Percentiles rank a stretch among this genome's conserved stretches.
Evolutionary conservation across 2,888 invertebrate genomes (phyloP).

Genomic region (Ormyrus rosae): DNA sequence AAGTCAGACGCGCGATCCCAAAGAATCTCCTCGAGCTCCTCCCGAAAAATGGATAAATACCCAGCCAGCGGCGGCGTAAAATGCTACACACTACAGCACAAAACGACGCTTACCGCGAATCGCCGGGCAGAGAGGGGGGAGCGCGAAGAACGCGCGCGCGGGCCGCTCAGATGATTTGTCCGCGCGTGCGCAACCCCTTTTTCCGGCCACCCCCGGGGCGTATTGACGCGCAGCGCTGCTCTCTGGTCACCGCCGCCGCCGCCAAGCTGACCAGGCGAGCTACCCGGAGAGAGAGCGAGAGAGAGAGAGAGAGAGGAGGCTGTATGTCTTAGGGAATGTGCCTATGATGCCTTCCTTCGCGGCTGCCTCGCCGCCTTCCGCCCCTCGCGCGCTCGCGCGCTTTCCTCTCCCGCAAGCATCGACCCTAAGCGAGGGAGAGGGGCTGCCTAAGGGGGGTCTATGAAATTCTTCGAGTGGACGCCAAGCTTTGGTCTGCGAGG

Average conservation of each 20-base stretch:
- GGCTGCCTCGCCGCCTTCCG: constrained; percentile 57
- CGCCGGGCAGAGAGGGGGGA: not conserved
- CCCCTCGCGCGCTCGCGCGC: constrained; percentile 59
- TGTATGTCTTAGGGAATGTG: constrained; percentile 72
- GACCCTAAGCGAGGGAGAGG: constrained; percentile 7
- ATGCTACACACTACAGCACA: not conserved
- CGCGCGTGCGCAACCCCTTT: constrained; percentile 69
- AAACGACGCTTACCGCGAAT: not conserved
- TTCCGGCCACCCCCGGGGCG: constrained; percentile 65
- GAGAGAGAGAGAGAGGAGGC: constrained; percentile 50
- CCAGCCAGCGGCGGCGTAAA: not conserved
- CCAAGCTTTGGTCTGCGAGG: not conserved
- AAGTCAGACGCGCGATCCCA: constrained; percentile 8
- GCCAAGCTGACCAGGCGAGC: too few species aligned
- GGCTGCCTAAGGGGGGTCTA: not conserved
- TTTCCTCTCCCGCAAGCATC: constrained; percentile 23
- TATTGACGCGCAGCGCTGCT: constrained; percentile 70
- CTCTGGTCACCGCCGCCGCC: constrained; percentile 68
- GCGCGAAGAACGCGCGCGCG: not conserved
- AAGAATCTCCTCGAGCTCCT: not conserved
- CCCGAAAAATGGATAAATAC: constrained; percentile 18
- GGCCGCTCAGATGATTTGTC: constrained; percentile 32
- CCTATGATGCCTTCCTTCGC: constrained; percentile 68
- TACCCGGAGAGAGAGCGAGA: not conserved
- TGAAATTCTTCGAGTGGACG: constrained; percentile 28